Percentiles rank a stretch among this genome's conserved stretches.
These are phyloP conservation scores for Diprion similis DNA, from an alignment of 1,140 invertebrate species.

Conservation along the genomic window DNA sequence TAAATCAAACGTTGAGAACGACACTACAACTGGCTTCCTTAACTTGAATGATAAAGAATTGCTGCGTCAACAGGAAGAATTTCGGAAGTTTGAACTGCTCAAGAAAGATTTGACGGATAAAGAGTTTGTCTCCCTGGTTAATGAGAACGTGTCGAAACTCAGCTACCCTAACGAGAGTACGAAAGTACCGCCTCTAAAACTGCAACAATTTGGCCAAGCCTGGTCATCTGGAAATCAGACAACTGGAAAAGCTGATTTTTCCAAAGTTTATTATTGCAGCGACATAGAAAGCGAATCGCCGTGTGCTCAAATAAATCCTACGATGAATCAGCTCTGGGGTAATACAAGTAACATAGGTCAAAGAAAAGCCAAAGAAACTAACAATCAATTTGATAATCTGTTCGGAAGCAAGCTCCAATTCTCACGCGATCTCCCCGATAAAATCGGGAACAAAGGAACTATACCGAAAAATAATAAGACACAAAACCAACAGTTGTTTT, in stretches of 20 bases:
- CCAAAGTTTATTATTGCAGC: background rate
- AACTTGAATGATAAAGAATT: conserved; percentile 31
- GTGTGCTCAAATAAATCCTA: background rate
- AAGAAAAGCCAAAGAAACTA: background rate
- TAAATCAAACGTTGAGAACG: conserved; percentile 2
- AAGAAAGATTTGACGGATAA: conserved; percentile 22
- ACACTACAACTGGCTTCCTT: conserved; percentile 10
- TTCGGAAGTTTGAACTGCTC: conserved; percentile 30
- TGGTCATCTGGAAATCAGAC: background rate
- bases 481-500: background rate
- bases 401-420: background rate
- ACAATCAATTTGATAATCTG: background rate
- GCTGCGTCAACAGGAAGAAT: conserved; percentile 27
- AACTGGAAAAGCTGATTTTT: background rate
- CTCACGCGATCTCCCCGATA: background rate
- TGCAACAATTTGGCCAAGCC: conserved; percentile 4
- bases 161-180: background rate
- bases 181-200: background rate
- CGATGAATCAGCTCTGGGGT: background rate
- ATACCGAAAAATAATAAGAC: conserved; percentile 3
- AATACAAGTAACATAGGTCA: background rate
- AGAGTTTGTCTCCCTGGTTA: background rate
- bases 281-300: background rate
- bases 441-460: background rate
- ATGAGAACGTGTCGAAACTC: conserved; percentile 11